Conservation (phyloP, 1,140 invertebrate species). For the Agrypnia vestita region DNA sequence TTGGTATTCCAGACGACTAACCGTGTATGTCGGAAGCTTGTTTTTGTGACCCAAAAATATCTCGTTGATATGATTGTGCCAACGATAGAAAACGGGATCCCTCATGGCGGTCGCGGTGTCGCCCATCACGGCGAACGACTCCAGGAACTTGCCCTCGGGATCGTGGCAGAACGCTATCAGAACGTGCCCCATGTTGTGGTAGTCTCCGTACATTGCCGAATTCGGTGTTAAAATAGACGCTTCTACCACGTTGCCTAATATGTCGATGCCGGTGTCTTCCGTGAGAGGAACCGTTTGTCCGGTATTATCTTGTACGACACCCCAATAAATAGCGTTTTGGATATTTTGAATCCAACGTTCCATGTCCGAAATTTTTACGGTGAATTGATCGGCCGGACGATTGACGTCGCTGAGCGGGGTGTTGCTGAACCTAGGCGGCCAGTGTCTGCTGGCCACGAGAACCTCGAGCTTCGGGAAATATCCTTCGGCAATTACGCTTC, state of each 20-base stretch:
- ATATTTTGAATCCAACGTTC: slow-evolving; percentile 84
- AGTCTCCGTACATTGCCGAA: slow-evolving; percentile 79
- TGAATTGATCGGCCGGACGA: slow-evolving; percentile 78
- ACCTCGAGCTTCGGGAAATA: slow-evolving; percentile 84
- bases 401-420: slow-evolving; percentile 77
- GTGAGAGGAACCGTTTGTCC: slow-evolving; percentile 74
- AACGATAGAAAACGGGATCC: slow-evolving; percentile 90
- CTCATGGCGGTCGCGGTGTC: slow-evolving; percentile 84
- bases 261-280: slow-evolving; percentile 83
- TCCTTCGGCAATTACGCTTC: slow-evolving; percentile 77
- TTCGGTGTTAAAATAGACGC: slow-evolving; percentile 81
- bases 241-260: slow-evolving; percentile 87
- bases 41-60: slow-evolving; percentile 85
- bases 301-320: slow-evolving; percentile 71
- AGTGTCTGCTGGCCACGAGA: slow-evolving; percentile 69
- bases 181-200: slow-evolving; percentile 81
- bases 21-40: slow-evolving; percentile 77
- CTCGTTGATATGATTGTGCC: slow-evolving; percentile 86
- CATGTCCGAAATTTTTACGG: slow-evolving; percentile 79
- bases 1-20: slow-evolving; percentile 73
- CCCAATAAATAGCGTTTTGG: slow-evolving; percentile 81
- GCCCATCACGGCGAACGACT: slow-evolving; percentile 78
- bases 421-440: slow-evolving; percentile 70
- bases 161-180: slow-evolving; percentile 81
- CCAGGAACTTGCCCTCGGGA: slow-evolving; percentile 73